Evolutionary conservation across 1,140 invertebrate genomes (phyloP).

Genomic region (Aphidius ervi): DNA sequence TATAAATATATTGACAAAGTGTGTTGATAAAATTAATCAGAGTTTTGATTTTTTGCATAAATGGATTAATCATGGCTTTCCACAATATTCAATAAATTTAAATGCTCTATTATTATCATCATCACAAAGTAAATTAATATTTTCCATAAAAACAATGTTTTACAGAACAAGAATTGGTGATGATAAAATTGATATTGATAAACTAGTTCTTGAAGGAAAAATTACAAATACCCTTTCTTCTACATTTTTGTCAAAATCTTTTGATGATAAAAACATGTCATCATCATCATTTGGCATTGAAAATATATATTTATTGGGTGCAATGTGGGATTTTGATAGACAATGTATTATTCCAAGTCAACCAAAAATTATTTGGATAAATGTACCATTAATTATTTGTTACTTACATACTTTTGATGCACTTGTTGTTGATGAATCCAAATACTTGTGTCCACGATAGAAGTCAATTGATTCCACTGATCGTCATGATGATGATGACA

Average conservation of each 20-base stretch:
- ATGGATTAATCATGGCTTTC: slow-evolving; percentile 46
- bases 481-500: slow-evolving; percentile 48
- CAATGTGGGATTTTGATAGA: too few relatives aligned
- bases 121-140: slow-evolving; percentile 67
- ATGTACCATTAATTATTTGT: slow-evolving; percentile 37
- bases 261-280: too few relatives aligned
- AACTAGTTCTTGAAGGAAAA: not conserved
- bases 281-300: too few relatives aligned
- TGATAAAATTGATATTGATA: slow-evolving; percentile 57
- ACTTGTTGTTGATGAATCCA: too few relatives aligned
- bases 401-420: too few relatives aligned
- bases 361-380: slow-evolving; percentile 51
- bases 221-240: slow-evolving; percentile 45
- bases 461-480: slow-evolving; percentile 65
- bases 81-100: slow-evolving; percentile 57
- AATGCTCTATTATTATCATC: slow-evolving; percentile 57
- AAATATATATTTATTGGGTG: too few relatives aligned
- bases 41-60: slow-evolving; percentile 1
- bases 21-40: slow-evolving; percentile 59
- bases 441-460: slow-evolving; percentile 78
- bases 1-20: slow-evolving; percentile 24
- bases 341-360: slow-evolving; percentile 36
- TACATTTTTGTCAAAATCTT: not conserved
- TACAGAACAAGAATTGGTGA: slow-evolving; percentile 60
- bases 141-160: slow-evolving; percentile 63